phyloP scores from a whole-genome alignment of 2,888 invertebrate genomes.

The Drosophila neotestacea region DNA sequence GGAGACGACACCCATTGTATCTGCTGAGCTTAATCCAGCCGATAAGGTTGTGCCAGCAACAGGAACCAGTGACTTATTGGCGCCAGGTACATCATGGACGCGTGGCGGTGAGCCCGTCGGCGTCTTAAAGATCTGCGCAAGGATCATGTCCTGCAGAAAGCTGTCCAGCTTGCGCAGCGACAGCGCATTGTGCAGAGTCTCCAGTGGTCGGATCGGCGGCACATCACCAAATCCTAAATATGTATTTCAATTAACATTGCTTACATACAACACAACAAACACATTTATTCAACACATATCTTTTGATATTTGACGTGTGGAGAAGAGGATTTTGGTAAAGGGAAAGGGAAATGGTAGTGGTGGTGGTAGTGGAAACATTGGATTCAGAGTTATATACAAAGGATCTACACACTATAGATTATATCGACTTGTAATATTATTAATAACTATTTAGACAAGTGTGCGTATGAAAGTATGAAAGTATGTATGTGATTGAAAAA shows the following conservation, averaged over 20 bases:
- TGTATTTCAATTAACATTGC: background rate
- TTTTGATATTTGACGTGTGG: background rate
- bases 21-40: constrained; percentile 5
- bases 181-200: constrained; percentile 98
- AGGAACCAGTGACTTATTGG: constrained; percentile 15
- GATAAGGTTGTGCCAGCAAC: background rate
- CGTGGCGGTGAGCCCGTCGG: constrained; percentile 91
- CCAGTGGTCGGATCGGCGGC: constrained; percentile 97
- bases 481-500: background rate
- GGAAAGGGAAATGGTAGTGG: constrained; percentile 1
- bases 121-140: constrained; percentile 90
- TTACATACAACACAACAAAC: background rate
- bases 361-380: constrained; percentile 1
- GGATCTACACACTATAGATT: too few species aligned
- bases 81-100: constrained; percentile 25
- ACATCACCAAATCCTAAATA: constrained; percentile 92
- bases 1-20: constrained; percentile 34
- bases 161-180: constrained; percentile 95
- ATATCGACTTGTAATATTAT: background rate
- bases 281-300: background rate
- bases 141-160: constrained; percentile 95
- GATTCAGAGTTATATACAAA: background rate
- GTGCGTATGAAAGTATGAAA: too few species aligned
- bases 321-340: background rate
- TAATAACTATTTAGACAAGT: background rate